A percentile compares a stretch with the other conserved stretches of the same genome.
Evolutionary conservation across 1,140 invertebrate genomes (phyloP).

Genomic region (Drosophila tropicalis): DNA sequence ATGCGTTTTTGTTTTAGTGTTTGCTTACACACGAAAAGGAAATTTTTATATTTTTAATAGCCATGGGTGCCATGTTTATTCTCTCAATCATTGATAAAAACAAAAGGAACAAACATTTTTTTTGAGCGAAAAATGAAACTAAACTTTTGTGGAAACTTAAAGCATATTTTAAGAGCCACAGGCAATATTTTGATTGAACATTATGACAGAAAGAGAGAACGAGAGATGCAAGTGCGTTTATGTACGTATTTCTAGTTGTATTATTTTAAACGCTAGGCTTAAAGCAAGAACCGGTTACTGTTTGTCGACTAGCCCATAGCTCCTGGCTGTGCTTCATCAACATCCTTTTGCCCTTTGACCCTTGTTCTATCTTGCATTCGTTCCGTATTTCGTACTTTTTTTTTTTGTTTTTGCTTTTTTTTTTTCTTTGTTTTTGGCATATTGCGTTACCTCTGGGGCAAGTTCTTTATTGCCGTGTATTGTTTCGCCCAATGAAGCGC

Average conservation of each 20-base stretch:
- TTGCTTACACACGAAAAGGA: too few species aligned
- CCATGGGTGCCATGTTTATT: neutral
- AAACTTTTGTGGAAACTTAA: neutral
- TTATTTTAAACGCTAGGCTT: constrained; percentile 26
- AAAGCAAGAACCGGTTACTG: constrained; percentile 27
- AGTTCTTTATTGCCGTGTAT: constrained; percentile 50
- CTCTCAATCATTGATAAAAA: neutral
- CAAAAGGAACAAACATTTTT: neutral
- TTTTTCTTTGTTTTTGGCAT: constrained; percentile 15
- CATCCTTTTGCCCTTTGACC: constrained; percentile 34
- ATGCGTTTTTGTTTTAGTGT: too few species aligned
- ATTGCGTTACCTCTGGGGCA: constrained; percentile 35
- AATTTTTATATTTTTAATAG: too few species aligned
- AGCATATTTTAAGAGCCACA: neutral
- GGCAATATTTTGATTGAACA: constrained; percentile 17
- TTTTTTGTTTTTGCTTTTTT: constrained; percentile 25
- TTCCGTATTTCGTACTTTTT: constrained; percentile 15
- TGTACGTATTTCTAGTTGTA: constrained; percentile 19
- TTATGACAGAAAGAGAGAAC: constrained; percentile 20
- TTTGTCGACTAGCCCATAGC: constrained; percentile 24
- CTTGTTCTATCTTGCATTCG: constrained; percentile 7
- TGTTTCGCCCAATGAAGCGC: constrained; percentile 47
- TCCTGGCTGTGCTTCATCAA: constrained; percentile 56
- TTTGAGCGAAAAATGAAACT: neutral
- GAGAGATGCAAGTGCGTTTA: neutral